Evolutionary conservation across 2,797 vertebrate genomes (phyloP).

Genomic region (Diplodus sargus): DNA sequence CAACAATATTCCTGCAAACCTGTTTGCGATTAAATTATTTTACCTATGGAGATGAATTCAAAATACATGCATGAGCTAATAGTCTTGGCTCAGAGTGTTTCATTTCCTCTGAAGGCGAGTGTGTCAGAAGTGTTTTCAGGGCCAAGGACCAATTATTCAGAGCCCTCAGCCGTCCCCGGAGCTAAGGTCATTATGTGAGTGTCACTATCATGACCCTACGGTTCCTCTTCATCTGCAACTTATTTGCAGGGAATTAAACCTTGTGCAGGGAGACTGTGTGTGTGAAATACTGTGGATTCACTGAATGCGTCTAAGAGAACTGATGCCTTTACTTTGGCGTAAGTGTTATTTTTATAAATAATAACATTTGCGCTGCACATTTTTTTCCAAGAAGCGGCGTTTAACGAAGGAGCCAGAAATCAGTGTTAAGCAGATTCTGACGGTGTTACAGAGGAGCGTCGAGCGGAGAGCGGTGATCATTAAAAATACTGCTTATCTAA

Average conservation of each 20-base stretch:
- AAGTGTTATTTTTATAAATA: conserved; percentile 65
- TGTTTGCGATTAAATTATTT: conserved; percentile 62
- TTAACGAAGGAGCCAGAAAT: conserved; percentile 71
- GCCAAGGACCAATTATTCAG: conserved; percentile 81
- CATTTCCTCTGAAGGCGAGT: conserved; percentile 71
- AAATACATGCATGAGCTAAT: conserved; percentile 69
- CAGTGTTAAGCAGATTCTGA: conserved; percentile 76
- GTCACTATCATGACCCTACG: conserved; percentile 70
- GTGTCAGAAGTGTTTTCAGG: conserved; percentile 78
- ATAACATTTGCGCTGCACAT: conserved; percentile 72
- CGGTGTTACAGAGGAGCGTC: conserved; percentile 53
- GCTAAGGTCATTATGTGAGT: conserved; percentile 79
- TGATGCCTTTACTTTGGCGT: conserved; percentile 18
- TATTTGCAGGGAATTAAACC: conserved; percentile 73
- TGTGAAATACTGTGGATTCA: conserved; percentile 33
- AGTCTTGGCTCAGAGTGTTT: conserved; percentile 57
- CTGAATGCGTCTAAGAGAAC: conserved; percentile 42
- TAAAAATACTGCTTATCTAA: conserved; percentile 87
- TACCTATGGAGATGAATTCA: conserved; percentile 74
- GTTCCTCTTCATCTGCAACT: conserved; percentile 74
- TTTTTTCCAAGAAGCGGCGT: conserved; percentile 48
- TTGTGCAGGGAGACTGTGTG: conserved; percentile 13
- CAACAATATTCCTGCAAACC: conserved; percentile 37
- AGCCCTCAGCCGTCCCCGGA: conserved; percentile 70
- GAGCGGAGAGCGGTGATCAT: conserved; percentile 77